These are phyloP conservation scores for Gymnoscelis rufifasciata DNA, from an alignment of 2,888 invertebrate genomes.

Conservation along the genomic window DNA sequence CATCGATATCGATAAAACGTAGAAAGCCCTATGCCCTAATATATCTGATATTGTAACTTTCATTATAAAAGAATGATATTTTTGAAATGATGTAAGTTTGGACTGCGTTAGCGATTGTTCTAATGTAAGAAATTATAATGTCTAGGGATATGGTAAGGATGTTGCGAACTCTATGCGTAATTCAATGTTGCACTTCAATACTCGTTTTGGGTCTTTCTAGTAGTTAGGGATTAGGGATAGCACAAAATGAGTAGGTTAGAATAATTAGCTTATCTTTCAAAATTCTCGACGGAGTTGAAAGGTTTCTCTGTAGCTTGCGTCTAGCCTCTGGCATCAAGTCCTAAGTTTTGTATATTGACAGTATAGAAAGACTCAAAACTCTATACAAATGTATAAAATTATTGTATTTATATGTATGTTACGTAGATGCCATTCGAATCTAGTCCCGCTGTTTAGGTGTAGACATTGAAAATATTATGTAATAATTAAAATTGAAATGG, in stretches of 20 bases:
- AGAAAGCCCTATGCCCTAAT: slow-evolving; percentile 3
- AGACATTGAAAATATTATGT: slow-evolving; percentile 53
- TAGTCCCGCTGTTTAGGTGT: slow-evolving; percentile 69
- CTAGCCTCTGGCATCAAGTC: not conserved
- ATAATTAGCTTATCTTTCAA: slow-evolving; percentile 7
- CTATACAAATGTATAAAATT: slow-evolving; percentile 30
- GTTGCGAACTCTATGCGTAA: slow-evolving; percentile 23
- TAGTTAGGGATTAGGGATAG: slow-evolving; percentile 1
- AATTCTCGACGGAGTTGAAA: not conserved
- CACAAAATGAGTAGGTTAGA: slow-evolving; percentile 13
- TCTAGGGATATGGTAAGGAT: slow-evolving; percentile 15
- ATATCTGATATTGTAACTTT: slow-evolving; percentile 6
- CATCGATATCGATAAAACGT: slow-evolving; percentile 10
- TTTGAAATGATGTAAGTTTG: slow-evolving; percentile 12
- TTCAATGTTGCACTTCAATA: slow-evolving; percentile 27
- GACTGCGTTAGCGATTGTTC: slow-evolving; percentile 19
- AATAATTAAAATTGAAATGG: slow-evolving; percentile 44
- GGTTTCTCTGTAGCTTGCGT: too few relatives aligned
- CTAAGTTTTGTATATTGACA: slow-evolving; percentile 1
- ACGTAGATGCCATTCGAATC: slow-evolving; percentile 69
- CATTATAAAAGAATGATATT: slow-evolving; percentile 19
- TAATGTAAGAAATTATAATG: slow-evolving; percentile 18
- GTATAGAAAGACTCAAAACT: slow-evolving; percentile 26
- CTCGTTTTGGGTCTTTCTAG: slow-evolving; percentile 24
- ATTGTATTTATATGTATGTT: slow-evolving; percentile 47